Base-by-base conservation (phyloP, 1,140 invertebrate genomes). In the Drosophila nannoptera region DNA sequence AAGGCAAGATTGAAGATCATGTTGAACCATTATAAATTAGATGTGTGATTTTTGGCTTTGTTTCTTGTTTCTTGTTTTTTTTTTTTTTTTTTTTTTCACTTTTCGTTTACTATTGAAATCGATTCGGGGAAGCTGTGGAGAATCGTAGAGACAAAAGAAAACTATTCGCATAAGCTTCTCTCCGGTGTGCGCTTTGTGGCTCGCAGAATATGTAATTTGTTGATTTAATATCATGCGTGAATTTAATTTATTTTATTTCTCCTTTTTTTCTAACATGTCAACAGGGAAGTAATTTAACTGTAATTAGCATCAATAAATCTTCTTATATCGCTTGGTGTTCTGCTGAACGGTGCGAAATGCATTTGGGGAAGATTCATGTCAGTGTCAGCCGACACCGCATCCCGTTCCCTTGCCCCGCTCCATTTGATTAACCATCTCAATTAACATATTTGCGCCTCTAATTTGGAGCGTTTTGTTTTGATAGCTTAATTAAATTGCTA, bases 11-110 rank as follows among this genome's bases (percentile, higher is more conserved):
- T 55, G 49, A 61, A 58, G 64, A 72, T 56, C 69, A 72, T 68
- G 35, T 33, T 70, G 62, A 70, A 52, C 53, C 43, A 67, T 67
- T 55, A 43, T 55, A 67, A 71, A 66, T 70, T 70, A 48, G 61
- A 66, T 59, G 33, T 58, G 38, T 69, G 52, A 55, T 63, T 69
- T 56, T 43, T 33, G 38, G 48, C 6, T 61, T 32, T 12, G 46
- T 36, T 43, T 42, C 12, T 43, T 43, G 7, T 43, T 7, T n/a
- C n/a, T n/a, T n/a, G n/a, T n/a, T 61, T 32, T 12, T 36, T 36
- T 43, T 42, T 7, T 43, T 43, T 3, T 43, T 7, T 22, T 22
- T 22, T 22, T 22, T 22, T 3, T 22, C 22, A 2, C 22, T 22
- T 3, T 22, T 22, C 22, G 22, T 3, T 22, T 22, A 22, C 22